Evolutionary conservation across 2,888 invertebrate species (phyloP).

Genomic region (Lithophane ornitopus): DNA sequence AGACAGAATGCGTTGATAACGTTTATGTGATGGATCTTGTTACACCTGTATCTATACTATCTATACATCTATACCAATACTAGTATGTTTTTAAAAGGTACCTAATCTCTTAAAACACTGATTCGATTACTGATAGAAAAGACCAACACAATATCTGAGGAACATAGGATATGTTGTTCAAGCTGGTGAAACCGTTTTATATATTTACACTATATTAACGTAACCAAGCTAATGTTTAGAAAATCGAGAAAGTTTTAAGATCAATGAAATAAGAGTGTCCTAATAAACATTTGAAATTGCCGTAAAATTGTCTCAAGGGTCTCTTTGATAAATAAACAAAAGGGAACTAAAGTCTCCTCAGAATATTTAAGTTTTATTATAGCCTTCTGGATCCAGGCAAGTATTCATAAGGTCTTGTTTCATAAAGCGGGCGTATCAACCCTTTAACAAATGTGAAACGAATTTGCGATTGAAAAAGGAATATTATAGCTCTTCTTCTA

Average conservation of each 20-base stretch:
- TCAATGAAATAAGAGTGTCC: neutral
- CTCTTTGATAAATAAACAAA: slow-evolving; percentile 28
- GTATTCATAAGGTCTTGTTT: slow-evolving; percentile 1
- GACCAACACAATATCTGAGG: neutral
- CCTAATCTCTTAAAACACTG: neutral
- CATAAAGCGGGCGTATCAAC: neutral
- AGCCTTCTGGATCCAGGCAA: neutral
- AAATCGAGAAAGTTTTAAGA: neutral
- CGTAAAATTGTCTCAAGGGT: neutral
- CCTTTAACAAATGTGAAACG: neutral
- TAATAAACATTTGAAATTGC: slow-evolving; percentile 11
- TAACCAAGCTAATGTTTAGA: neutral
- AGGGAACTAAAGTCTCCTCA: neutral
- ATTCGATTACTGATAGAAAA: too few relatives aligned
- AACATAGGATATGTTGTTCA: too few relatives aligned
- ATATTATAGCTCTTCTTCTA: neutral
- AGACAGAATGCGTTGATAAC: neutral
- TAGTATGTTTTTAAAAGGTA: neutral
- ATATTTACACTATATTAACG: neutral
- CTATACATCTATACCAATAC: neutral
- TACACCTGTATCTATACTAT: neutral
- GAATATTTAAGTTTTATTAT: slow-evolving; percentile 12
- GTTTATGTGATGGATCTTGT: neutral
- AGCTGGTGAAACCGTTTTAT: too few relatives aligned
- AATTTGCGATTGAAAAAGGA: neutral